A percentile compares a stretch with the other conserved stretches of the same genome.
Evolutionary conservation across 2,113 vertebrate species (phyloP).

Genomic region (Sylvilagus bachmani): DNA sequence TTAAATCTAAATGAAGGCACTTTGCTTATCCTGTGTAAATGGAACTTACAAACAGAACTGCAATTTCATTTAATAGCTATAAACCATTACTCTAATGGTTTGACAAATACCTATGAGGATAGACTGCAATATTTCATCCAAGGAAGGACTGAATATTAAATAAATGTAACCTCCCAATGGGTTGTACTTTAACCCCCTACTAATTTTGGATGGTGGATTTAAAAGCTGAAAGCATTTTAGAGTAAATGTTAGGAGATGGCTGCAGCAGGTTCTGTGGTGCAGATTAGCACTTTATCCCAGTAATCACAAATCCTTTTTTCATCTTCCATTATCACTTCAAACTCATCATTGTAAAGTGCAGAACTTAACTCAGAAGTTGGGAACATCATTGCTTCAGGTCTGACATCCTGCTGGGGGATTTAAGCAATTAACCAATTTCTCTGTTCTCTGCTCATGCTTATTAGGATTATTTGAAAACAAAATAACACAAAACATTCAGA

Average conservation of each 20-base stretch:
- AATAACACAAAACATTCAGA: conserved; percentile 25
- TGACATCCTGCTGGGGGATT: conserved; percentile 73
- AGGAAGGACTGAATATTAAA: conserved; percentile 91
- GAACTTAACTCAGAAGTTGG: conserved; percentile 83
- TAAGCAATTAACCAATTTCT: conserved; percentile 77
- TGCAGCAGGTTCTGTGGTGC: conserved; percentile 83
- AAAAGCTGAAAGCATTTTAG: conserved; percentile 89
- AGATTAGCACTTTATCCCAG: conserved; percentile 87
- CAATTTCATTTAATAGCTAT: conserved; percentile 90
- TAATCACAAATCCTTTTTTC: conserved; percentile 84
- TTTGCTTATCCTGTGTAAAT: conserved; percentile 90
- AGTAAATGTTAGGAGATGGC: conserved; percentile 87
- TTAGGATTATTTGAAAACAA: background rate
- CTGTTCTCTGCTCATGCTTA: conserved; percentile 12
- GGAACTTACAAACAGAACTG: conserved; percentile 89
- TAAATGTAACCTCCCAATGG: conserved; percentile 90
- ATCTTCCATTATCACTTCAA: conserved; percentile 86
- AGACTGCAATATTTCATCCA: conserved; percentile 88
- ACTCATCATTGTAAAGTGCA: conserved; percentile 81
- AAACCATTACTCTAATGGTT: conserved; percentile 91
- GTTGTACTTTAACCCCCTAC: conserved; percentile 88
- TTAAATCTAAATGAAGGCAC: conserved; percentile 88
- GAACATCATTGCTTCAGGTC: conserved; percentile 54
- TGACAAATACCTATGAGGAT: conserved; percentile 90
- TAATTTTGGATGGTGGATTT: conserved; percentile 89